Conservation (phyloP, 1,140 invertebrate species). For the Polypedilum vanderplanki region DNA sequence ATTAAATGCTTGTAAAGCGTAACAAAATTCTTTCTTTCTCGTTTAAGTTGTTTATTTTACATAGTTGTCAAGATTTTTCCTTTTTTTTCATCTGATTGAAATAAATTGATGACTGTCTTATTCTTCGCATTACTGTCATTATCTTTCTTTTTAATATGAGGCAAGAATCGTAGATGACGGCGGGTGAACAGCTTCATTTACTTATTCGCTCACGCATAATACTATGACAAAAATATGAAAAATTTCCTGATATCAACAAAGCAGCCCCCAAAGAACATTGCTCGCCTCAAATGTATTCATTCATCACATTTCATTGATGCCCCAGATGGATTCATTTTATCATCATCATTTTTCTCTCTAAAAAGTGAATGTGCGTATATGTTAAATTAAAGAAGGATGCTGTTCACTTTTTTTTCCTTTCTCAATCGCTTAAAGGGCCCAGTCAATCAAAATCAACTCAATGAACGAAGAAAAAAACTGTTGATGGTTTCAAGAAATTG, state of each 20-base stretch:
- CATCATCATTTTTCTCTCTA: background rate
- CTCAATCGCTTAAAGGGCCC: no score
- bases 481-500: no score
- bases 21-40: background rate
- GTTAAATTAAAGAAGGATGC: background rate
- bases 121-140: slow-evolving; percentile 10
- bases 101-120: background rate
- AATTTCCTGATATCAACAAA: background rate
- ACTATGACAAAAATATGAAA: no score
- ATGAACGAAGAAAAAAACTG: no score
- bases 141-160: background rate
- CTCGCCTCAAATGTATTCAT: background rate
- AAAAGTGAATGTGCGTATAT: background rate
- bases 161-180: no score
- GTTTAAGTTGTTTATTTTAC: background rate
- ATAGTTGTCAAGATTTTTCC: background rate
- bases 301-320: slow-evolving; percentile 3
- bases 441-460: no score
- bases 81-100: background rate
- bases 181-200: no score
- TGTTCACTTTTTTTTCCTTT: background rate
- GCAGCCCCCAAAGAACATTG: background rate
- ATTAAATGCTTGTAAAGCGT: slow-evolving; percentile 12
- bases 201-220: no score
- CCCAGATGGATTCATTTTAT: slow-evolving; percentile 18